phyloP scores from a whole-genome alignment of 2,888 invertebrate species.

The Eurois occulta region DNA sequence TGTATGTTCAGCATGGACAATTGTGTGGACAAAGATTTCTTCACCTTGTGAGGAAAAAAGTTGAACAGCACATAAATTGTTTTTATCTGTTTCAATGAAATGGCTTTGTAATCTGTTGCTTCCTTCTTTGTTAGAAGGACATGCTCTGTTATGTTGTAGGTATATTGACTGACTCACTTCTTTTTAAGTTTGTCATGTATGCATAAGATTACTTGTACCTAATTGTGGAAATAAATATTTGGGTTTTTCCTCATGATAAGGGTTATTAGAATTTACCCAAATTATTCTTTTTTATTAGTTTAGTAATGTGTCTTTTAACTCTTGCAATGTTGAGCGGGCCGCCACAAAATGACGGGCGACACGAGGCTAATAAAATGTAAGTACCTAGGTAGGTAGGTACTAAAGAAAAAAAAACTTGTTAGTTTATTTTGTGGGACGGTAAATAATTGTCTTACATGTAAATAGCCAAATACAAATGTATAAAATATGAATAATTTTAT shows the following conservation, averaged over 20 bases:
- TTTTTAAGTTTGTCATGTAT: not conserved
- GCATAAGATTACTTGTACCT: slow-evolving; percentile 7
- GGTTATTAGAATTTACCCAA: not conserved
- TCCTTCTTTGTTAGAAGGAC: slow-evolving; percentile 52
- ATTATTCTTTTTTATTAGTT: not conserved
- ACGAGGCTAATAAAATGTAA: not conserved
- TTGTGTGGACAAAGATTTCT: slow-evolving; percentile 22
- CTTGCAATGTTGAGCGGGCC: no score
- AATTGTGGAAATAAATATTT: slow-evolving; percentile 4
- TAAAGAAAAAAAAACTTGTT: not conserved
- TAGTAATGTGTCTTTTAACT: not conserved
- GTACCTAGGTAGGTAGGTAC: no score
- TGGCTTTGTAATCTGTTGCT: slow-evolving; percentile 48
- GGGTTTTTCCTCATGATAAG: slow-evolving; percentile 15
- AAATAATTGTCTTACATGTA: not conserved
- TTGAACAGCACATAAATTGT: slow-evolving; percentile 38
- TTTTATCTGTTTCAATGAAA: slow-evolving; percentile 56
- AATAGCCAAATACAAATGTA: not conserved
- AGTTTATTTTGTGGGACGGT: not conserved
- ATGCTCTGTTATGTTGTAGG: slow-evolving; percentile 24
- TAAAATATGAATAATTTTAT: not conserved
- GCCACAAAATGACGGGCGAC: no score
- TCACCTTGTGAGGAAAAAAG: slow-evolving; percentile 52
- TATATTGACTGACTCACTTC: slow-evolving; percentile 27
- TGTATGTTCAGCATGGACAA: slow-evolving; percentile 1